Conservation (phyloP, 2,113 vertebrate species). For the Dicaeum eximium region DNA sequence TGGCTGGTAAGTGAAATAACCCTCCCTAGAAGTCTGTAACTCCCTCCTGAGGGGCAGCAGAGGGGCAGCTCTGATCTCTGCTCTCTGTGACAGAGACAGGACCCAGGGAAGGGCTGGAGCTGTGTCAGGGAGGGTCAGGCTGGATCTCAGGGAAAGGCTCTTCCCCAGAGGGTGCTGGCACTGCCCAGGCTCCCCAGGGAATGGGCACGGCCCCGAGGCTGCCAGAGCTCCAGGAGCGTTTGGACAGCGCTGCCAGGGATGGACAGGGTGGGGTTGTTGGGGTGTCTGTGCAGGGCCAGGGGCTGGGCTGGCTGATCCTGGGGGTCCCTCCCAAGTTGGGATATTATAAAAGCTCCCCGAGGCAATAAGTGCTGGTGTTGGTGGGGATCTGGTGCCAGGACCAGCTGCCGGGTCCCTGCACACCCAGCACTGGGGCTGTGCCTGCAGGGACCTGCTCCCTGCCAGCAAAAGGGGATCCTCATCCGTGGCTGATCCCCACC, state of each 20-base stretch:
- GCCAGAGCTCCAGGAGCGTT: not conserved
- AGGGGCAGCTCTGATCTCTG: not conserved
- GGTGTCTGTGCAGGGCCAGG: not conserved
- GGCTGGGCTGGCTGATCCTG: not conserved
- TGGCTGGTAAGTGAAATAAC: not conserved
- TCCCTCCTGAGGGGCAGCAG: not conserved
- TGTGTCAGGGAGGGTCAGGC: fast-evolving
- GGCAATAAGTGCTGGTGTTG: not conserved
- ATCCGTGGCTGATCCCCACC: not conserved
- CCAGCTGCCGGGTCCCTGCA: not conserved
- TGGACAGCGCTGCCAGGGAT: not conserved
- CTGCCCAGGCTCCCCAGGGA: not conserved
- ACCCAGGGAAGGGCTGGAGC: not conserved
- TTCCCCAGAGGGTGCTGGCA: not conserved
- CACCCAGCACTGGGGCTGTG: fast-evolving
- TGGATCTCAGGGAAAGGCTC: fast-evolving
- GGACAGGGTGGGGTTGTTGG: not conserved
- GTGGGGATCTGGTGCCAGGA: not conserved
- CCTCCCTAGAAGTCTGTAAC: not conserved
- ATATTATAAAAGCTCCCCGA: not conserved
- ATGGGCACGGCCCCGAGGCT: not conserved
- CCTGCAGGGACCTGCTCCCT: not conserved
- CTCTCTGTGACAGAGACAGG: not conserved
- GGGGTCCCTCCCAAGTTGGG: not conserved
- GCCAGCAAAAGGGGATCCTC: not conserved